Base-by-base conservation (phyloP, 2,113 vertebrate species). In the Trematomus loennbergii region DNA sequence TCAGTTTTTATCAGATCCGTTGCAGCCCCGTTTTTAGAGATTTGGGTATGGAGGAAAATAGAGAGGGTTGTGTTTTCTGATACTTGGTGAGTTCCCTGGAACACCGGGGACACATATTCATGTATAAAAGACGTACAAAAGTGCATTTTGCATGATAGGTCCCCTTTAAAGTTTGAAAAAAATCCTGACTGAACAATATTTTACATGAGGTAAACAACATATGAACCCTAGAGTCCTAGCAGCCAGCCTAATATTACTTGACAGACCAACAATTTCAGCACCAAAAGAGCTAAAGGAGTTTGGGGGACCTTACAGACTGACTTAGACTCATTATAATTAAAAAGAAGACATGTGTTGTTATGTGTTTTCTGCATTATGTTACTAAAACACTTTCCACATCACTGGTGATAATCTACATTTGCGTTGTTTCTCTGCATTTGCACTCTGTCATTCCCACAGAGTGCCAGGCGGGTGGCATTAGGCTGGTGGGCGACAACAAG, bases 401-500 rank as follows among this genome's bases (percentile, higher is more conserved):
- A 13, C 49, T 65, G 36, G 16, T 58, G 25, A 54, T 33, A 15
- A 53, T 82, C 36, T 66, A n/a, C 45, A 78, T 36, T 22, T 45
- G 20, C 65, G 45, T 40, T 54, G 33, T 60, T 72, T 71, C n/a
- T 40, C 29, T 55, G 43, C 20, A 16, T 20, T 16, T 45, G 13
- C 62, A 13, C 12, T 58, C 52, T 36, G 22, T 58, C 12, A 22
- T 9, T 22, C 9, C 50, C 64, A 40, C 55, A 46, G 6, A 57
- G 43, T 16, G 63, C 70, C 62, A 67, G 61, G 48, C 36, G 46
- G 82, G 86, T 82, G 82, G 74, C 86, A 60, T 78, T 67, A 64
- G 75, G 22, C 86, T 88, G 87, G 85, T 88, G 85, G 88, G 84
- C 79, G 11, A 86, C 79, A 76, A 82, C 25, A 20, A 81, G 64